A percentile compares a stretch with the other conserved stretches of the same genome.
phyloP scores from a whole-genome alignment of 2,797 vertebrate genomes.

The Gallirallus australis region DNA sequence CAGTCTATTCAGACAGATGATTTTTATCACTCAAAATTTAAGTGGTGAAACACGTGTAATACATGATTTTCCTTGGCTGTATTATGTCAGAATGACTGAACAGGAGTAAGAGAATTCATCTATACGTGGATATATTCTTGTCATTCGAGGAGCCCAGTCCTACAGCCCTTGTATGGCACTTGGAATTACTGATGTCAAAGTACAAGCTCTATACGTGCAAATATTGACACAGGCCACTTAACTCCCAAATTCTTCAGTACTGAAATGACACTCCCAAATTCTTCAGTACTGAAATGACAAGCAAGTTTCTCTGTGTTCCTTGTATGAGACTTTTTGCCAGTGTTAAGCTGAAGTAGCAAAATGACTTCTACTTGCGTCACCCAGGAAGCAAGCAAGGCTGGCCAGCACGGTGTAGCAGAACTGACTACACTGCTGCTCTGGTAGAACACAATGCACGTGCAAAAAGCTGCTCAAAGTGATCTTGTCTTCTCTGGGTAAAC shows the following conservation, averaged over 20 bases:
- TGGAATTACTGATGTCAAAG: neutral
- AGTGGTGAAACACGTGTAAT: neutral
- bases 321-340: neutral
- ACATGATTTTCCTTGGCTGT: neutral
- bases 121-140: neutral
- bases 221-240: constrained; percentile 17
- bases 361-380: neutral
- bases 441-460: neutral
- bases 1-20: too few relatives aligned
- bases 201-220: neutral
- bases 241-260: neutral
- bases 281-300: neutral
- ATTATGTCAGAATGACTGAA: neutral
- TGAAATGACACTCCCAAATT: neutral
- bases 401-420: neutral
- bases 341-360: neutral
- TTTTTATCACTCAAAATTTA: neutral
- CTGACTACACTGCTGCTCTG: accelerated
- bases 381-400: neutral
- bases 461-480: neutral
- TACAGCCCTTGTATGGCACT: neutral
- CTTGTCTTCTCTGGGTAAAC: neutral
- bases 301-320: neutral
- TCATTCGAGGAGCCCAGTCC: neutral
- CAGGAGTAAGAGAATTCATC: neutral